Conservation (phyloP, 2,113 vertebrate genomes). For the Micronycteris hirsuta region DNA sequence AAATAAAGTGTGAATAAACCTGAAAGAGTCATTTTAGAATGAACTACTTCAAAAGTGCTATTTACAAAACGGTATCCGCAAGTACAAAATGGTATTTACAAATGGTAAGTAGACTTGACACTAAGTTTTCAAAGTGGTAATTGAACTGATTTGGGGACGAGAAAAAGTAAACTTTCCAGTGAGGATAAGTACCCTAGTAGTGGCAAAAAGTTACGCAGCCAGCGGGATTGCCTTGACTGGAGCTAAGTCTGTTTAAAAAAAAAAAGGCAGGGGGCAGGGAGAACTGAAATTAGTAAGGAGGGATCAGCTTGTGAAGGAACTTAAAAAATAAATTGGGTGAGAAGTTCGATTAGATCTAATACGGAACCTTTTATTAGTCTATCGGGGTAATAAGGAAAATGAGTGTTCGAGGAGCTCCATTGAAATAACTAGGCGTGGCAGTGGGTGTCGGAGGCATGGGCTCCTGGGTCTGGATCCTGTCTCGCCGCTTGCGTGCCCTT, state of each 20-base stretch:
- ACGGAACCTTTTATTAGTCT: background rate
- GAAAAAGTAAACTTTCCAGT: background rate
- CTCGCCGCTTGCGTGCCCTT: background rate
- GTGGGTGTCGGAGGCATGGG: background rate
- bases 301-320: background rate
- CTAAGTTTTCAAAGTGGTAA: background rate
- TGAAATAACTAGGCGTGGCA: background rate
- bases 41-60: background rate
- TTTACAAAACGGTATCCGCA: background rate
- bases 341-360: background rate
- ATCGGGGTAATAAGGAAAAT: background rate
- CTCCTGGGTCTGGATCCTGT: background rate
- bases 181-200: background rate
- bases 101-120: background rate
- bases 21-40: background rate
- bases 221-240: background rate
- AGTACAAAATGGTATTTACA: background rate
- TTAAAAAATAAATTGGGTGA: background rate
- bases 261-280: background rate
- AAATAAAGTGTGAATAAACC: background rate
- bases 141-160: slow-evolving; percentile 1
- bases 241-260: background rate
- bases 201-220: background rate
- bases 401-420: background rate
- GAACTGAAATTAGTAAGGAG: background rate